Percentiles rank a stretch among this genome's conserved stretches.
These are phyloP conservation scores for Dryoscopus gambensis DNA, from an alignment of 2,113 vertebrate genomes.

Conservation along the genomic window DNA sequence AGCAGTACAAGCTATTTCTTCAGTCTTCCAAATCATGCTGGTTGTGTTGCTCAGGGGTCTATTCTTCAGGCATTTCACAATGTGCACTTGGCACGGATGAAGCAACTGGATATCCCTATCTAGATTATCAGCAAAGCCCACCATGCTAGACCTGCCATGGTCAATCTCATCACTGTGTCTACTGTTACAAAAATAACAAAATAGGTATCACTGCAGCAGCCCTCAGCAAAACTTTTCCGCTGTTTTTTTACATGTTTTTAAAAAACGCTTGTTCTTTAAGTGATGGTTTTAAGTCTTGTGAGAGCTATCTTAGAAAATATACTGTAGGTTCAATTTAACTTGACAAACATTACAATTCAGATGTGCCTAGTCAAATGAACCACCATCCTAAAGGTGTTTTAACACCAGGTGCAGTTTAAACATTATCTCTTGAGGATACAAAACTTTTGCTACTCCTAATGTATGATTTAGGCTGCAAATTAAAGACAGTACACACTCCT, in stretches of 20 bases:
- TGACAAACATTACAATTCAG: not conserved
- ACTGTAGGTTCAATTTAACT: not conserved
- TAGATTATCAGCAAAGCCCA: not conserved
- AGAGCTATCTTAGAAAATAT: not conserved
- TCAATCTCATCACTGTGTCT: not conserved
- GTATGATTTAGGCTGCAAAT: not conserved
- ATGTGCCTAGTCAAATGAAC: not conserved
- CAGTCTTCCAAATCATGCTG: not conserved
- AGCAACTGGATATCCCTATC: not conserved
- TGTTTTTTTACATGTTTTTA: not conserved
- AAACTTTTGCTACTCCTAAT: not conserved
- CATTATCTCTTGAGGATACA: not conserved
- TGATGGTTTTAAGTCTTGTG: not conserved
- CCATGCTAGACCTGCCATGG: not conserved
- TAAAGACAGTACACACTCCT: not conserved
- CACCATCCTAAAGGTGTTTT: not conserved
- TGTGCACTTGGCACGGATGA: accelerated
- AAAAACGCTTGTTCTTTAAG: not conserved
- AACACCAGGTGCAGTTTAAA: not conserved
- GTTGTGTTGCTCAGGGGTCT: not conserved
- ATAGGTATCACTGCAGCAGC: not conserved
- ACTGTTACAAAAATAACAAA: not conserved
- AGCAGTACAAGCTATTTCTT: not conserved
- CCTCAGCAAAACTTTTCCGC: not conserved
- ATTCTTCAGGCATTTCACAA: not conserved